phyloP scores from a whole-genome alignment of 2,113 vertebrate species.

The Macquaria ambigua region DNA sequence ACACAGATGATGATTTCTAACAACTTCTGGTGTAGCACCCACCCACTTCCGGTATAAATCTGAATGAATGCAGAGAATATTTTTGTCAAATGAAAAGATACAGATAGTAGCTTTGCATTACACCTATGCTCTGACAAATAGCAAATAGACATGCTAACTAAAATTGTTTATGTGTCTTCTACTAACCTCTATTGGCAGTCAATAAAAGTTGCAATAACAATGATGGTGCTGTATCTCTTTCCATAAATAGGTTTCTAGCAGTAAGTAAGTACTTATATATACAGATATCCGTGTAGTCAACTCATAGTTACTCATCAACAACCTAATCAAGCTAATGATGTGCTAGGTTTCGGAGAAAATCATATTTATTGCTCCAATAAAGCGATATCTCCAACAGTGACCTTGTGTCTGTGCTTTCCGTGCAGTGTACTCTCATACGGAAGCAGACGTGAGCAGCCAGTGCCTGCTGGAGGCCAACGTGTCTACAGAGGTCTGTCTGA shows the following conservation, averaged over 20 bases:
- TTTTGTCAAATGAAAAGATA: not conserved
- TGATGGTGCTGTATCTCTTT: not conserved
- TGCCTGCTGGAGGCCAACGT: slow-evolving; percentile 94
- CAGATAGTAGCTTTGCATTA: not conserved
- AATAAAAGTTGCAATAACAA: not conserved
- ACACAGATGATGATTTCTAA: too few relatives aligned
- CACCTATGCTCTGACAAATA: not conserved
- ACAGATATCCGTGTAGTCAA: not conserved
- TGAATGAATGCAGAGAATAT: not conserved
- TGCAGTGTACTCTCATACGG: slow-evolving; percentile 92
- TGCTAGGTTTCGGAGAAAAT: not conserved
- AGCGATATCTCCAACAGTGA: not conserved
- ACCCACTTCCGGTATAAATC: not conserved
- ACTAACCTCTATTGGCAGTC: slow-evolving; percentile 22
- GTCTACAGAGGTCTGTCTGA: slow-evolving; percentile 97
- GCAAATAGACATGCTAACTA: not conserved
- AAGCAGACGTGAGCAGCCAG: slow-evolving; percentile 93
- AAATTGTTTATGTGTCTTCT: not conserved
- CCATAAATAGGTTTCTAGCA: not conserved
- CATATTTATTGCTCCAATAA: slow-evolving; percentile 21
- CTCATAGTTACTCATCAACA: not conserved
- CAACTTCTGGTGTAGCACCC: too few relatives aligned
- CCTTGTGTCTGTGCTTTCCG: slow-evolving; percentile 48
- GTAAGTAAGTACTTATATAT: too few relatives aligned
- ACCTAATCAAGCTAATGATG: not conserved